Conservation (phyloP, 2,113 vertebrate species). For the Pholis gunnellus region DNA sequence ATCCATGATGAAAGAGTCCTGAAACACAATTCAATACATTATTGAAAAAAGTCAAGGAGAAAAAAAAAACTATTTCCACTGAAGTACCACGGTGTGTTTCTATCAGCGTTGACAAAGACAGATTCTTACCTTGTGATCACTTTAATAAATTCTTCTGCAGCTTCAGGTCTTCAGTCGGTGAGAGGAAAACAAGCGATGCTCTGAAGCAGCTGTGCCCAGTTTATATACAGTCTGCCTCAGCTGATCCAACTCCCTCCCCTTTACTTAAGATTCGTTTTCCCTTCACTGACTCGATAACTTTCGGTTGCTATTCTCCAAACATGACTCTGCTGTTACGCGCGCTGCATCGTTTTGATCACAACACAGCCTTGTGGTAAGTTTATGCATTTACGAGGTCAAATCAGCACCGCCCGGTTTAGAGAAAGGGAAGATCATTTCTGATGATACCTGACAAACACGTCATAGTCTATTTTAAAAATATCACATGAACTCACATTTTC, state of each 20-base stretch:
- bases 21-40: neutral
- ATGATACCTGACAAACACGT: neutral
- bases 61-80: neutral
- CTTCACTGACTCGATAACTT: neutral
- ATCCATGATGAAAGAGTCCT: conserved; percentile 58
- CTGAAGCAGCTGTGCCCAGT: neutral
- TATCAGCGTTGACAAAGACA: neutral
- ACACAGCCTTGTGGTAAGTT: no score
- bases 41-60: no score
- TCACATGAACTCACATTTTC: neutral
- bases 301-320: conserved; percentile 46
- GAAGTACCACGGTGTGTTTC: neutral
- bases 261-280: conserved; percentile 25
- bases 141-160: neutral
- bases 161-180: neutral
- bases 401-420: neutral
- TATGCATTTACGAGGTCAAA: neutral
- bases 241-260: neutral
- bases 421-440: neutral
- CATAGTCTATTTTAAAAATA: neutral
- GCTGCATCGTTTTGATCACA: neutral
- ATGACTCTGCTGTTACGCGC: neutral
- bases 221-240: conserved; percentile 43
- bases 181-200: neutral
- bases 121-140: conserved; percentile 15